Evolutionary conservation across 2,113 vertebrate species (phyloP).

Genomic region (Petroica traversi): DNA sequence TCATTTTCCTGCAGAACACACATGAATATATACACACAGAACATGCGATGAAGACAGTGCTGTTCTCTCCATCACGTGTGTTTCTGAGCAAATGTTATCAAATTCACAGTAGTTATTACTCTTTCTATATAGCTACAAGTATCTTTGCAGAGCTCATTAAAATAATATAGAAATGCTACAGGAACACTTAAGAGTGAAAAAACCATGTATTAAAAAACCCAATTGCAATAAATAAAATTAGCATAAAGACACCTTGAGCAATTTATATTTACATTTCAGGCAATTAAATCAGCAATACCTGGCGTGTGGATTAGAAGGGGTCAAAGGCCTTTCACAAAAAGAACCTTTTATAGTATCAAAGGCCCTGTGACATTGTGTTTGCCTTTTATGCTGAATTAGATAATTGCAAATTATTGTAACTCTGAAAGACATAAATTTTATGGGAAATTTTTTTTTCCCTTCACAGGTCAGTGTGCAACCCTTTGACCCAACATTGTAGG

Average conservation of each 20-base stretch:
- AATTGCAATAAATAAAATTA: constrained; percentile 42
- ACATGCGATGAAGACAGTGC: neutral
- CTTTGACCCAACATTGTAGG: constrained; percentile 28
- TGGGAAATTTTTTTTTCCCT: neutral
- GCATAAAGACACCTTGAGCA: constrained; percentile 5
- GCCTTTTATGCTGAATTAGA: constrained; percentile 60
- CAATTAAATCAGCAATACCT: constrained; percentile 66
- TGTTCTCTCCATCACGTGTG: neutral
- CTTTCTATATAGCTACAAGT: constrained; percentile 42
- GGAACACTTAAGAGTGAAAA: neutral
- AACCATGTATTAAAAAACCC: neutral
- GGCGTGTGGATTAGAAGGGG: constrained; percentile 39
- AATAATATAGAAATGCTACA: neutral
- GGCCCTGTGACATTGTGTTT: constrained; percentile 26
- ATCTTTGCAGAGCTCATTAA: constrained; percentile 20
- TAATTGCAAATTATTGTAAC: constrained; percentile 56
- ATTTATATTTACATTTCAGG: constrained; percentile 66
- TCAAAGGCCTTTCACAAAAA: constrained; percentile 46
- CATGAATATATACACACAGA: neutral
- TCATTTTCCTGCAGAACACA: constrained; percentile 50
- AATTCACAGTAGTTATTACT: neutral
- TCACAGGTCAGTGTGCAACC: constrained; percentile 25
- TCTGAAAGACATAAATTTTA: constrained; percentile 43
- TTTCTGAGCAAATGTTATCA: constrained; percentile 13
- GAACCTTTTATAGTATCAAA: constrained; percentile 52